These are phyloP conservation scores for Zalophus californianus DNA, from an alignment of 2,797 vertebrate genomes.

Conservation along the genomic window DNA sequence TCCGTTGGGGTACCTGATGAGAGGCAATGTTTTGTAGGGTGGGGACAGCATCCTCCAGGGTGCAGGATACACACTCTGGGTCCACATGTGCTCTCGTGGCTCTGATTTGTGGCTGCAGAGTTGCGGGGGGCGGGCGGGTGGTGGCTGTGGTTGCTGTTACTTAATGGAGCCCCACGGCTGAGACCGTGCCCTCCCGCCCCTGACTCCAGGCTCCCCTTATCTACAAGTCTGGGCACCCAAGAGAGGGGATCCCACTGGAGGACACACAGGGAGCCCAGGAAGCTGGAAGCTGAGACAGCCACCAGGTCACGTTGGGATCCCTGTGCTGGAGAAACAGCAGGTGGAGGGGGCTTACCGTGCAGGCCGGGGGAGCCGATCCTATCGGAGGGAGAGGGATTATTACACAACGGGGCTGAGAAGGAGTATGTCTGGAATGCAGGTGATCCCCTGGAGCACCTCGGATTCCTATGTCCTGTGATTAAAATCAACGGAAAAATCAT, in stretches of 20 bases:
- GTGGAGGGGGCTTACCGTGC: rapidly evolving
- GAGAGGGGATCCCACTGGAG: background rate
- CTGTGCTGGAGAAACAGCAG: background rate
- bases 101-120: background rate
- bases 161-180: too few relatives aligned
- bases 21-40: background rate
- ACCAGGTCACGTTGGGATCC: background rate
- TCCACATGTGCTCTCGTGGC: rapidly evolving
- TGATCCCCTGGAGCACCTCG: background rate
- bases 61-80: rapidly evolving
- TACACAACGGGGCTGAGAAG: background rate
- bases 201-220: background rate
- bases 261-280: rapidly evolving
- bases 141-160: background rate
- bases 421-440: background rate
- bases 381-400: rapidly evolving
- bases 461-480: background rate
- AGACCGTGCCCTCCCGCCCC: background rate
- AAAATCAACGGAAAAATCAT: background rate
- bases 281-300: background rate
- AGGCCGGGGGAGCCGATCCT: background rate
- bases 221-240: background rate
- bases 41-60: background rate
- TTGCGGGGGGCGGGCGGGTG: background rate
- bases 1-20: rapidly evolving